Evolutionary conservation across 64 coral and sea anemone genomes (phyloP).

Genomic region (Montipora efflorescens): DNA sequence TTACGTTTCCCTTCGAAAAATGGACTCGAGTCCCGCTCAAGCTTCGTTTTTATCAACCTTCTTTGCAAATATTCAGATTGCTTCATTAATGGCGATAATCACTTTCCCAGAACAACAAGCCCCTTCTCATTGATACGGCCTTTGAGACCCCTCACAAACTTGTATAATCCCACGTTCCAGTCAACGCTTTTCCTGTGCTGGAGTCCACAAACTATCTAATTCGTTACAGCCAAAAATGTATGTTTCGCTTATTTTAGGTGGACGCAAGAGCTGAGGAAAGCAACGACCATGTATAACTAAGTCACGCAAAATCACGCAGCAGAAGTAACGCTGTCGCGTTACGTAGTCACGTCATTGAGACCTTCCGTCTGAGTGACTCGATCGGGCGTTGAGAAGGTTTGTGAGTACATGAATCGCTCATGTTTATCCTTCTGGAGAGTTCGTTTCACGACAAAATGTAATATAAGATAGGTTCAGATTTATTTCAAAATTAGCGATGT

Average conservation of each 20-base stretch:
- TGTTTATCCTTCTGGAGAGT: not conserved
- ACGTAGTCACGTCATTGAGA: not conserved
- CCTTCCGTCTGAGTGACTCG: not conserved
- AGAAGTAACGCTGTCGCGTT: not conserved
- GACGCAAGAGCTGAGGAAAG: constrained; percentile 54
- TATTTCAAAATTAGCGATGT: not conserved
- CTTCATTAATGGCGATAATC: too few relatives aligned
- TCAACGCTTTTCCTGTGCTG: too few relatives aligned
- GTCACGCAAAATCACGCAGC: not conserved
- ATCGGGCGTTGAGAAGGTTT: not conserved
- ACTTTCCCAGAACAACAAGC: too few relatives aligned
- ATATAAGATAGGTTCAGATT: not conserved
- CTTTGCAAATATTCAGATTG: too few relatives aligned
- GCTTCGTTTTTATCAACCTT: too few relatives aligned
- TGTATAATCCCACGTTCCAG: too few relatives aligned
- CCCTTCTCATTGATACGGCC: too few relatives aligned
- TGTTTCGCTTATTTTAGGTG: constrained; percentile 18
- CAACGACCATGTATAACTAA: constrained; percentile 23
- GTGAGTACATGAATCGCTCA: not conserved
- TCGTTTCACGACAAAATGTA: not conserved
- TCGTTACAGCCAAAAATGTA: not conserved
- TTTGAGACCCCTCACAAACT: too few relatives aligned
- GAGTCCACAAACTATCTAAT: too few relatives aligned
- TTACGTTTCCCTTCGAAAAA: too few relatives aligned
- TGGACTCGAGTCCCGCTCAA: too few relatives aligned